Base-by-base conservation (phyloP, 2,113 vertebrate genomes). In the Pterocles gutturalis region DNA sequence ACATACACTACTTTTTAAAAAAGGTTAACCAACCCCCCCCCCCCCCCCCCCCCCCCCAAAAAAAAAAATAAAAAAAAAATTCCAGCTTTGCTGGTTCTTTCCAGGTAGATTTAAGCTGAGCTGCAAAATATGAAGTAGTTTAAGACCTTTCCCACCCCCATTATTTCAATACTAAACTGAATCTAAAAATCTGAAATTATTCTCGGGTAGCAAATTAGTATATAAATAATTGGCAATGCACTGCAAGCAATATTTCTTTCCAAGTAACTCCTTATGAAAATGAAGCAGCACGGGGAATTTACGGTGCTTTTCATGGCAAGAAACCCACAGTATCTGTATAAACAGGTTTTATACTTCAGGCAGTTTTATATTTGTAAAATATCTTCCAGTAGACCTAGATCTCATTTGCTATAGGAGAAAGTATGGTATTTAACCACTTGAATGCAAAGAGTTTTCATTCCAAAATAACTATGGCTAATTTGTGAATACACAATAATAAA, bases 291-390 rank as follows among this genome's bases (percentile, higher is more conserved):
- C 0, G 93, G 94, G 93, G 94, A 96, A 93, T 87, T 95, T 93
- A 94, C 80, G 87, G 91, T 96, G 84, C 53, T 96, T 97, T 96
- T 94, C 83, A 87, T 84, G 89, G 93, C 70, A 93, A 65, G 80
- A 90, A 89, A 90, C 33, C 64, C 62, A 87, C 3, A 4, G 85
- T 72, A 94, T 53, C 89, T 96, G 93, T 92, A 90, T 72, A 90
- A 96, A 95, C 96, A 97, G 49, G 89, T 95, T 96, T 94, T 72
- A 89, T 17, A 91, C 95, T 95, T 78, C 90, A 89, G 89, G 89
- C 91, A 91, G 48, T 90, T 96, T 96, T 92, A 24, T 75, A 66
- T 90, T 65, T 33, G 26, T 86, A 86, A 88, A 96, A n/a, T 85
- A 54, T 70, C 87, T 96, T 89, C 89, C 89, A 89, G 71, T 25